A percentile compares a stretch with the other conserved stretches of the same genome.
These are phyloP conservation scores for Tetrao urogallus DNA, from an alignment of 2,113 vertebrate genomes.

Conservation along the genomic window DNA sequence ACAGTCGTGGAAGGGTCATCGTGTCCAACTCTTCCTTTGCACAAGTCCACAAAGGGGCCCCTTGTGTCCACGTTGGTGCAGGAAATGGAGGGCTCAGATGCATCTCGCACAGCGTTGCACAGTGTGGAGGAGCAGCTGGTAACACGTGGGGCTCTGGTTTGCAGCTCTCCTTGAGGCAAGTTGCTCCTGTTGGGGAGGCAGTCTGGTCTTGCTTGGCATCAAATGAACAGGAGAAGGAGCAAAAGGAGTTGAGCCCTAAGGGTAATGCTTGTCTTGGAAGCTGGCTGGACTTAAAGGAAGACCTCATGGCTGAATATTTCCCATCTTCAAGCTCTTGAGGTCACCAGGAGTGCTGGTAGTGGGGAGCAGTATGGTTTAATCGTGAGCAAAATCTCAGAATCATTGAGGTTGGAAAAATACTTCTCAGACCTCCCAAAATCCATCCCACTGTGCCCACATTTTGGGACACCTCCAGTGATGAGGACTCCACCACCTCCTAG, in stretches of 20 bases:
- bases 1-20: too few relatives aligned
- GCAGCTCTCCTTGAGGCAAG: background rate
- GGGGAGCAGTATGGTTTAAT: background rate
- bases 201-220: background rate
- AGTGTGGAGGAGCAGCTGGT: background rate
- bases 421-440: too few relatives aligned
- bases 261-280: background rate
- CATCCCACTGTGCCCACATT: too few relatives aligned
- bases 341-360: background rate
- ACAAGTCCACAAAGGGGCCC: background rate
- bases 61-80: accelerated
- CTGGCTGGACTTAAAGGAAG: accelerated
- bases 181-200: background rate
- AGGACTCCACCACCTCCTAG: too few relatives aligned
- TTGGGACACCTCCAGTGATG: too few relatives aligned
- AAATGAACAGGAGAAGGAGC: background rate
- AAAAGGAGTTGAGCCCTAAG: background rate
- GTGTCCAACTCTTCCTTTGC: too few relatives aligned
- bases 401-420: too few relatives aligned
- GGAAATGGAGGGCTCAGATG: background rate
- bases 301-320: background rate
- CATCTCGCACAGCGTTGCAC: background rate
- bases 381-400: background rate
- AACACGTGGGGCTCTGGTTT: too few relatives aligned
- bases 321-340: background rate